Evolutionary conservation across 2,113 vertebrate genomes (phyloP).

Genomic region (Hemiprocne comata): DNA sequence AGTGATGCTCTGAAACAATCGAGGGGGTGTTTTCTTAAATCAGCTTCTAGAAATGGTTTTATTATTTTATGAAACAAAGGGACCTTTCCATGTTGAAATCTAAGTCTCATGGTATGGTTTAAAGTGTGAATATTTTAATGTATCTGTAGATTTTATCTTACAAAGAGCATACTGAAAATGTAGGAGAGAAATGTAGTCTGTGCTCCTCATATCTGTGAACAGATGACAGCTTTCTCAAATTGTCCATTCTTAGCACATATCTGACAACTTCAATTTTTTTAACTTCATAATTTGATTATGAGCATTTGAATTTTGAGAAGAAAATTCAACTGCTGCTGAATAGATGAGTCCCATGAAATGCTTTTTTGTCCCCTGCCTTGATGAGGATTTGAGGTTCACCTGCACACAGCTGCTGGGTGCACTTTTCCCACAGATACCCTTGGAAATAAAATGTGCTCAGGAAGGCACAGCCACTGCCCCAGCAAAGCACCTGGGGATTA

Average conservation of each 20-base stretch:
- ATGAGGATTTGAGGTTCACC: not conserved
- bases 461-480: not conserved
- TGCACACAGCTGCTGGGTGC: not conserved
- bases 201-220: conserved; percentile 18
- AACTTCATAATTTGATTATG: conserved; percentile 7
- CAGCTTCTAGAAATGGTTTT: not conserved
- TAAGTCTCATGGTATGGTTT: not conserved
- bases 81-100: not conserved
- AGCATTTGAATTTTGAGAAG: not conserved
- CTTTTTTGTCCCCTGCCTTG: not conserved
- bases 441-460: not conserved
- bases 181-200: conserved; percentile 11
- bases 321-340: not conserved
- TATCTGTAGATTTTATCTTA: conserved; percentile 31
- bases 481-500: rapidly evolving
- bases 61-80: conserved; percentile 7
- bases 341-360: not conserved
- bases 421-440: not conserved
- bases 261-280: conserved; percentile 44
- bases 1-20: not conserved
- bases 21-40: not conserved
- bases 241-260: conserved; percentile 59
- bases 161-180: conserved; percentile 34
- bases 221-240: conserved; percentile 54
- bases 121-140: conserved; percentile 16